Evolutionary conservation across 2,113 vertebrate species (phyloP), one percentile per base, ranked within the genome.

Genomic region (Ailuropoda melanoleuca): DNA sequence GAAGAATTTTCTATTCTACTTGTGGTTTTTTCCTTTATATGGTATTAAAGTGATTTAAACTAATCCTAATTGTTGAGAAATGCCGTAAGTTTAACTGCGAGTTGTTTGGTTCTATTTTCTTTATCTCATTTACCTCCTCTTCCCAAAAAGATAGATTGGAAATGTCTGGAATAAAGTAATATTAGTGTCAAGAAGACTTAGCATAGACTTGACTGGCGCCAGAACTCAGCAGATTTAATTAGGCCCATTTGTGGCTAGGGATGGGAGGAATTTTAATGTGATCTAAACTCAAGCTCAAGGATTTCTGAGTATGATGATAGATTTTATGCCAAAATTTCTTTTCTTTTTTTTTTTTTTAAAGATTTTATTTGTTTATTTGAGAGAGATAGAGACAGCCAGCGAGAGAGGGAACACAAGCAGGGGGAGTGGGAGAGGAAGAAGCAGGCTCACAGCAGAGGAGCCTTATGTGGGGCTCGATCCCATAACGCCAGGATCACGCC

Each of bases 281-380:
- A 68, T 97, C 31, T 39, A 34, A 75, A 75, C 48, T 92, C 29
- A 95, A 64, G 15, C 21, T 70, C 3, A 88, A 13, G 58, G 80
- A 77, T 72, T 93, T 68, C n/a, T 96, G 34, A 93, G 13, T 93
- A 50, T 70, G 46, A 56, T 39, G 39, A 70, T 75, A 70, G 60
- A 80, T 89, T 95, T 85, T 81, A 64, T 85, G 80, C 34, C 72
- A 95, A 17, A 66, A 74, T 87, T 93, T 77, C 56, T n/a, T n/a
- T n/a, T n/a, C n/a, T n/a, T n/a, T n/a, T n/a, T n/a, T n/a, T n/a
- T n/a, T n/a, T n/a, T n/a, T n/a, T n/a, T n/a, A n/a, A n/a, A n/a
- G n/a, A n/a, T n/a, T n/a, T n/a, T n/a, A n/a, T n/a, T n/a, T n/a
- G n/a, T n/a, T n/a, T n/a, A n/a, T n/a, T n/a, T n/a, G n/a, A n/a